These are phyloP conservation scores for Lophochroa leadbeateri DNA, from an alignment of 2,113 vertebrate species.

Conservation along the genomic window DNA sequence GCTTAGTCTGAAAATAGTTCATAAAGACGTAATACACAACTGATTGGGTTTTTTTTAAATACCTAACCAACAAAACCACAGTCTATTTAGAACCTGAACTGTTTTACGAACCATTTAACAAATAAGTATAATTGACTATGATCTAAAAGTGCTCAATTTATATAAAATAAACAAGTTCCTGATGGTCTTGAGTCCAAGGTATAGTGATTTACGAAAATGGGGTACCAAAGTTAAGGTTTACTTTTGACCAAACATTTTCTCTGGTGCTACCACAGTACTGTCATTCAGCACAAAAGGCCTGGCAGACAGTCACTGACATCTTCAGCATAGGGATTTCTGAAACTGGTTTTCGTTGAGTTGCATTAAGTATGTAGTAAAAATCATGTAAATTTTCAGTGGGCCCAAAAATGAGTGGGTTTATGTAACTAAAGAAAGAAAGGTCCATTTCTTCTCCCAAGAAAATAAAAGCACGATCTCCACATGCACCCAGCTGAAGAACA, in stretches of 20 bases:
- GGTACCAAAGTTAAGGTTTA: neutral
- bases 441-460: neutral
- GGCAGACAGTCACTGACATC: neutral
- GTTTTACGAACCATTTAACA: neutral
- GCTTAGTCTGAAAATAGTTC: neutral
- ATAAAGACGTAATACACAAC: neutral
- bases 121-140: neutral
- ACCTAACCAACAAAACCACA: neutral
- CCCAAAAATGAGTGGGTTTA: neutral
- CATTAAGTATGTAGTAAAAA: neutral
- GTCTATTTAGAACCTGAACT: neutral
- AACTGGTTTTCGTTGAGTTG: neutral
- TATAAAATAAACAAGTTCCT: neutral
- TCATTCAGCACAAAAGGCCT: neutral
- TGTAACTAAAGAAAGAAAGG: neutral
- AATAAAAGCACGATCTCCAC: neutral
- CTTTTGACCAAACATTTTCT: neutral
- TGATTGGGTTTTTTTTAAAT: neutral
- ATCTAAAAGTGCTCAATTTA: neutral
- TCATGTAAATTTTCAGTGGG: neutral
- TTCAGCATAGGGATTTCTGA: neutral
- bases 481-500: neutral
- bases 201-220: neutral
- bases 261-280: neutral
- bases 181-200: neutral